Conservation (phyloP, 2,113 vertebrate genomes). For the Nothoprocta perdicaria region DNA sequence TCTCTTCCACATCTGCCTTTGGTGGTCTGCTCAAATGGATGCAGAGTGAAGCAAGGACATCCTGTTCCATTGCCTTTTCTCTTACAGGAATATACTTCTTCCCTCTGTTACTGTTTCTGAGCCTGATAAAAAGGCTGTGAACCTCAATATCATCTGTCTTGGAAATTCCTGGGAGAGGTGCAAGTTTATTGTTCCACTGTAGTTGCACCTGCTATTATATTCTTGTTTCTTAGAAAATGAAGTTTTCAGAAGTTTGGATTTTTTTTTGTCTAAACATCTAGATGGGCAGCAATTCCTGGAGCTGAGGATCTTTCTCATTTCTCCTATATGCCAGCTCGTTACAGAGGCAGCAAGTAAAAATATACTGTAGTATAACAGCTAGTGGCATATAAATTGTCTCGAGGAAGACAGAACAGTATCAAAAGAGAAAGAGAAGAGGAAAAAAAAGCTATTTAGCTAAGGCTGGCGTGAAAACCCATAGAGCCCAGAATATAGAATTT, state of each 20-base stretch:
- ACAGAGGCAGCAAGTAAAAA: neutral
- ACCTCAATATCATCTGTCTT: neutral
- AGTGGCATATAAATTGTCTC: neutral
- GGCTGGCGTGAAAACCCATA: neutral
- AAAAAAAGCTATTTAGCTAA: neutral
- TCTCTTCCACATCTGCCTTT: too few relatives aligned
- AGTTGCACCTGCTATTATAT: neutral
- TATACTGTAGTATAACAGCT: neutral
- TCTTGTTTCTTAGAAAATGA: neutral
- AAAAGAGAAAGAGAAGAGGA: neutral
- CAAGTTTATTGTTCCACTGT: neutral
- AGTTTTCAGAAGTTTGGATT: neutral
- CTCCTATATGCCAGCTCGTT: neutral
- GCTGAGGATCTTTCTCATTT: neutral
- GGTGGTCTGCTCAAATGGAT: too few relatives aligned
- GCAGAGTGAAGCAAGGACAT: too few relatives aligned
- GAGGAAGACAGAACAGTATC: neutral
- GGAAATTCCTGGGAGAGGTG: neutral
- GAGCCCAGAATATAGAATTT: neutral
- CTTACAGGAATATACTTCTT: too few relatives aligned
- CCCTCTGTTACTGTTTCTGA: too few relatives aligned
- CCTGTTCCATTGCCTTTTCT: too few relatives aligned
- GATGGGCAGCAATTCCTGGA: neutral
- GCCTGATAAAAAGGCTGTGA: neutral
- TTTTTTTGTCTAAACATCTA: neutral